phyloP scores from a whole-genome alignment of 2,888 invertebrate genomes.

The Lissonota sp. region DNA sequence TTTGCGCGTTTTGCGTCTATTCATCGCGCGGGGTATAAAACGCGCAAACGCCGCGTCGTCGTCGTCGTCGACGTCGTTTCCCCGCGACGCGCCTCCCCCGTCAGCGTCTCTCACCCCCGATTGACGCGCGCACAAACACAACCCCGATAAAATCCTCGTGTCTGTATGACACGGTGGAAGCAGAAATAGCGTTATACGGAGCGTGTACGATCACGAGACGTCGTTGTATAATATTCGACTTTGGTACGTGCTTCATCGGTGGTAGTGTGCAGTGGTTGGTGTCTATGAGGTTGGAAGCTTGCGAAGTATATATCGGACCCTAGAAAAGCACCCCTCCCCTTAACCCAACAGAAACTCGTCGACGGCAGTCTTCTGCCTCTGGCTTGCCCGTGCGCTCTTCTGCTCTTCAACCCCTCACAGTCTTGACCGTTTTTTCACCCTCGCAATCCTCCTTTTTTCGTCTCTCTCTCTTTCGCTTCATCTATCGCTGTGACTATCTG shows the following conservation, averaged over 20 bases:
- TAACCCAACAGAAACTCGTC: slow-evolving; percentile 1
- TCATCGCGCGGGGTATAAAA: slow-evolving; percentile 6
- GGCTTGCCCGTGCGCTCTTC: slow-evolving; percentile 19
- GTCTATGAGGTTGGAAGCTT: background rate
- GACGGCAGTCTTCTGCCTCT: slow-evolving; percentile 24
- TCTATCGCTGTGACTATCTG: background rate
- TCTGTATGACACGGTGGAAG: background rate
- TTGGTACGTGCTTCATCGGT: slow-evolving; percentile 19
- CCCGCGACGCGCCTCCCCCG: slow-evolving; percentile 58
- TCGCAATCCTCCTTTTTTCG: background rate
- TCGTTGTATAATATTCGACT: slow-evolving; percentile 36
- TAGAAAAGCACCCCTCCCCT: slow-evolving; percentile 37
- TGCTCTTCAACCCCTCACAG: slow-evolving; percentile 36
- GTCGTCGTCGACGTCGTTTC: slow-evolving; percentile 71
- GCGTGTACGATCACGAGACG: slow-evolving; percentile 10
- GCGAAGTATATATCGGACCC: background rate
- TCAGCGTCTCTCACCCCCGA: slow-evolving; percentile 54
- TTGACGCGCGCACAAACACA: slow-evolving; percentile 23
- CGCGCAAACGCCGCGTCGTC: slow-evolving; percentile 70
- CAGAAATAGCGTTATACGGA: slow-evolving; percentile 34
- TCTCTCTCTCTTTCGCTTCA: slow-evolving; percentile 4
- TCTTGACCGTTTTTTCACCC: slow-evolving; percentile 1
- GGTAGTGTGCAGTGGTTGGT: slow-evolving; percentile 22
- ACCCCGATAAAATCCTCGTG: slow-evolving; percentile 36
- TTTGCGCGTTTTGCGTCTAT: slow-evolving; percentile 25